Evolutionary conservation across 2,113 vertebrate species (phyloP), one percentile per base, ranked within the genome.

Genomic region (Salminus brasiliensis): DNA sequence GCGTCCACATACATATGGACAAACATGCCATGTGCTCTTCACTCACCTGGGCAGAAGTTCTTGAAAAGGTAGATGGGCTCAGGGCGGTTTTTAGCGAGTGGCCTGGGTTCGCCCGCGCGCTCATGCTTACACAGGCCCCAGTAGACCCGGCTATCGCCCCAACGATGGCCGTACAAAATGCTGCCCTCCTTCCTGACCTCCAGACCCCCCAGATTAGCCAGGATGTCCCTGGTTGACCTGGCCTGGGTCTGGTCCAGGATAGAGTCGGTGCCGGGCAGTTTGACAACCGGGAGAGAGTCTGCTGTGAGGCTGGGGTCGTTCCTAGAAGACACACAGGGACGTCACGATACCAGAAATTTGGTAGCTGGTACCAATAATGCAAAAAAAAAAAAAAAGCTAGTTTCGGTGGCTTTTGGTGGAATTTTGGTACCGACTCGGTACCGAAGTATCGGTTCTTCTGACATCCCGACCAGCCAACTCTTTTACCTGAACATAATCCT

Each of bases 1-100:
- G n/a, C n/a, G n/a, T n/a, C n/a, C n/a, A n/a, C n/a, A n/a, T n/a
- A n/a, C n/a, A n/a, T n/a, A n/a, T n/a, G n/a, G n/a, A n/a, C n/a
- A n/a, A n/a, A n/a, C n/a, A n/a, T n/a, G n/a, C n/a, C n/a, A 47
- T 2, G 41, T 43, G 2, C 36, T 15, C 47, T 47, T 9, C 57
- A 34, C 82, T 34, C 63, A 97, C 96, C 95, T 87, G 32, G 16
- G 4, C 93, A 1, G 41, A 96, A 96, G 1, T 92, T 79, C n/a
- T 16, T 88, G 52, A 93, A 75, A 36, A 47, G 27, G 43, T 91
- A 95, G 25, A 96, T 83, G 13, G 53, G 0, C 0, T 83, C 60
- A 13, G 85, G 88, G 0, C 79, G 41, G 34, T 59, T 57, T 81
- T 93, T 95, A 12, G 90, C 55, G 21, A 95, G 83, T 32, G 93